A percentile compares a stretch with the other conserved stretches of the same genome.
These are phyloP conservation scores for Hydrozoanthus tunicans DNA, from an alignment of 64 coral and sea anemone genomes.

Conservation along the genomic window DNA sequence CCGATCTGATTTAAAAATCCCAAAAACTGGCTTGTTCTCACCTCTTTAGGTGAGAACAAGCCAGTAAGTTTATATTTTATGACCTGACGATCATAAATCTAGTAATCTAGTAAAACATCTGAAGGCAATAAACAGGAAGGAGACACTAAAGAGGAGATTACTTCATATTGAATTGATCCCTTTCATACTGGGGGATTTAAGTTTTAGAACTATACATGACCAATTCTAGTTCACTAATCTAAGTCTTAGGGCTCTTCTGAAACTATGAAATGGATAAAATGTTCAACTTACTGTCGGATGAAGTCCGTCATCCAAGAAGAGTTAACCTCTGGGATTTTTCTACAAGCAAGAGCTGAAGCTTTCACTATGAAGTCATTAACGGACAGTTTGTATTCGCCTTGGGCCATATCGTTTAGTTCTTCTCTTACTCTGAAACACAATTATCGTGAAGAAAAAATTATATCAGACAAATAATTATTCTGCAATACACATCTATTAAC, in stretches of 20 bases:
- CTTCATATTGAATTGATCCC: no score
- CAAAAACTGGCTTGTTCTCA: no score
- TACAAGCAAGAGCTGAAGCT: slow-evolving; percentile 93
- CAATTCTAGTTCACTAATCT: no score
- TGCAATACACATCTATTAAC: no score
- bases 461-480: no score
- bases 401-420: slow-evolving; percentile 75
- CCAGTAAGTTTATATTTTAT: no score
- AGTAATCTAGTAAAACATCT: not conserved
- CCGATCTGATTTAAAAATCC: no score
- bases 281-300: slow-evolving; percentile 82
- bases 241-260: no score
- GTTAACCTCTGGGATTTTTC: slow-evolving; percentile 91
- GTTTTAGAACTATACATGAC: no score
- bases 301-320: slow-evolving; percentile 99
- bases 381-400: slow-evolving; percentile 87
- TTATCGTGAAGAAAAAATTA: not conserved
- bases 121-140: not conserved
- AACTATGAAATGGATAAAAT: not conserved
- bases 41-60: no score
- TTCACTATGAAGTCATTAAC: slow-evolving; percentile 99
- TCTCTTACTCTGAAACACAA: slow-evolving; percentile 69
- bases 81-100: not conserved
- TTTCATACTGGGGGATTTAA: no score
- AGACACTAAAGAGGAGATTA: no score